phyloP scores from a whole-genome alignment of 2,797 vertebrate genomes.

The Xiphophorus birchmanni region DNA sequence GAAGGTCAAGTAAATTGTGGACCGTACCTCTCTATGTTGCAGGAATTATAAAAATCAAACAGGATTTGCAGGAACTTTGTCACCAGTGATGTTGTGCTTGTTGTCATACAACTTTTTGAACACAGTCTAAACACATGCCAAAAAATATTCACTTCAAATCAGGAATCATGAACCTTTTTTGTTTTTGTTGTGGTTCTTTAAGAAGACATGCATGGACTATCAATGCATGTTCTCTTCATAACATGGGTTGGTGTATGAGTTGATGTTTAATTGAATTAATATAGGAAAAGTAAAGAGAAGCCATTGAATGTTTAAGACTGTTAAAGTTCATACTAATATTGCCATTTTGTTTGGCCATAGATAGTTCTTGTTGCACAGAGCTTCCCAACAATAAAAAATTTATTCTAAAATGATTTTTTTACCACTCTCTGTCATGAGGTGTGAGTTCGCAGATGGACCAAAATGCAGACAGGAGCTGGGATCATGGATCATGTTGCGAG shows the following conservation, averaged over 20 bases:
- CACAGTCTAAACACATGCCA: neutral
- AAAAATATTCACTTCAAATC: neutral
- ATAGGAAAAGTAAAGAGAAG: neutral
- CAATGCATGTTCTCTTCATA: neutral
- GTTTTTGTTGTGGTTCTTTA: neutral
- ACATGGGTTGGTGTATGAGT: neutral
- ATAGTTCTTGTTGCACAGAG: too few species aligned
- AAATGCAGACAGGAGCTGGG: too few species aligned
- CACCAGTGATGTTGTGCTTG: too few species aligned
- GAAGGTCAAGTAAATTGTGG: too few species aligned
- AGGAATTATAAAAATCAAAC: neutral
- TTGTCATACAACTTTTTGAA: neutral
- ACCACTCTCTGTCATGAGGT: too few species aligned
- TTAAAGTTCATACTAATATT: too few species aligned
- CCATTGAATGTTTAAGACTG: neutral
- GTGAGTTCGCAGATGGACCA: too few species aligned
- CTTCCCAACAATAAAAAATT: too few species aligned
- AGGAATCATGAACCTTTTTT: neutral
- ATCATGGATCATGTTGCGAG: too few species aligned
- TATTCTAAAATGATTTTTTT: too few species aligned
- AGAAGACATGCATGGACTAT: neutral
- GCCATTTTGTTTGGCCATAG: too few species aligned
- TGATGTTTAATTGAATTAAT: neutral
- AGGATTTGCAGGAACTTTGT: too few species aligned
- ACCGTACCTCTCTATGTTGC: neutral